A percentile compares a stretch with the other conserved stretches of the same genome.
phyloP scores from a whole-genome alignment of 2,888 invertebrate genomes.

The Malthinus flaveolus region DNA sequence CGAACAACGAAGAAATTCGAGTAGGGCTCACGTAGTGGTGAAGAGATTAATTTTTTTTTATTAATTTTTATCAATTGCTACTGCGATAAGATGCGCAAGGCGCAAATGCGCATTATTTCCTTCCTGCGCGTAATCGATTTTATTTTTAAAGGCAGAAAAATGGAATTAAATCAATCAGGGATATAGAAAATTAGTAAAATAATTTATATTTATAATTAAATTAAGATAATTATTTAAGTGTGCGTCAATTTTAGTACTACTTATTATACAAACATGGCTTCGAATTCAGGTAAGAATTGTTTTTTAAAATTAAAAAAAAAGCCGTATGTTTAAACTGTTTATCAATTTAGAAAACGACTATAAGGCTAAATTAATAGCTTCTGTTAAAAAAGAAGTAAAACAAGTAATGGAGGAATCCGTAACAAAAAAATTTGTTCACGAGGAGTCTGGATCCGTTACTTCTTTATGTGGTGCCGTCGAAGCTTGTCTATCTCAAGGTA shows the following conservation, averaged over 20 bases:
- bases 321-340: neutral
- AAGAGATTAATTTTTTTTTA: too few species aligned
- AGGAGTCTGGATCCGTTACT: constrained; percentile 90
- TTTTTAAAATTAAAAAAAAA: neutral
- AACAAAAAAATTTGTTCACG: constrained; percentile 88
- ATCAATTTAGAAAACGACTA: constrained; percentile 58
- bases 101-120: constrained; percentile 15
- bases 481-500: constrained; percentile 77
- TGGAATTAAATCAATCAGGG: constrained; percentile 16
- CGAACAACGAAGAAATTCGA: too few species aligned
- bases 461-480: constrained; percentile 90
- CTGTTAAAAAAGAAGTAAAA: constrained; percentile 90
- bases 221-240: constrained; percentile 2
- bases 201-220: constrained; percentile 17
- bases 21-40: too few species aligned
- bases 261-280: constrained; percentile 14
- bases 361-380: constrained; percentile 76
- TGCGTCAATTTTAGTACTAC: constrained; percentile 10
- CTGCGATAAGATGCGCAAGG: too few species aligned
- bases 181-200: constrained; percentile 10
- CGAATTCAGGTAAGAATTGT: constrained; percentile 13
- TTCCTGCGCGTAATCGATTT: constrained; percentile 22
- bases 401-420: constrained; percentile 97
- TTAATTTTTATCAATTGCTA: too few species aligned
- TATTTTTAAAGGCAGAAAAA: constrained; percentile 26